Base-by-base conservation (phyloP, 2,797 vertebrate species). In the Micrastur ruficollis region DNA sequence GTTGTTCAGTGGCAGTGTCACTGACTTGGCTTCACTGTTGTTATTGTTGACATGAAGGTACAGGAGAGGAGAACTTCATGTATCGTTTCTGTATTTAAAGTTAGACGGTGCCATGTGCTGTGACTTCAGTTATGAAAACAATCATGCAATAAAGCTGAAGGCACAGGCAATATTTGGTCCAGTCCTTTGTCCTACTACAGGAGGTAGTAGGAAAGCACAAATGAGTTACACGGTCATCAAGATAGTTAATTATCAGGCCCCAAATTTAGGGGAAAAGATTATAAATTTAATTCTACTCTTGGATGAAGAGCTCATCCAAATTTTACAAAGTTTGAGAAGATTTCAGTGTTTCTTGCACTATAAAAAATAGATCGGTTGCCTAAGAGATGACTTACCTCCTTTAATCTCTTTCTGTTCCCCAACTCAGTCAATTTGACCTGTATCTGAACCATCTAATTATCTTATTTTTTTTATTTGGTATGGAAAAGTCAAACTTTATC, bases 401-500 rank as follows among this genome's bases (percentile, higher is more conserved):
- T 88, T 72, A 73, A 70, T 59, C 27, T 70, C 29, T 47, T 85
- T 58, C 14, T 63, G 14, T 80, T 95, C 42, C n/a, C 26, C 25
- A 59, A 11, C 18, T 89, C 20, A 20, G 13, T 65, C 47, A 70
- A 23, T 80, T 55, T 95, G 78, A 88, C 65, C 79, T 47, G 19
- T 90, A 32, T 72, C 42, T 95, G 66, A 95, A 81, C 46, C 12
- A 58, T 61, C 12, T 53, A 0, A 5, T 83, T 47, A 9, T 17
- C 2, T 14, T 55, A 46, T 34, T 27, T 26, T 18, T 36, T 52
- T 4, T 27, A 74, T 91, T 87, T 80, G 11, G 14, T 71, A 34
- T 93, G 50, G 76, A 93, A 89, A 94, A 94, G 59, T 86, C 14
- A 70, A 92, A 73, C 59, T 91, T 92, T 62, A 22, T 91, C 66